phyloP scores from a whole-genome alignment of 2,797 vertebrate genomes.

The Crocodylus rhombifer region DNA sequence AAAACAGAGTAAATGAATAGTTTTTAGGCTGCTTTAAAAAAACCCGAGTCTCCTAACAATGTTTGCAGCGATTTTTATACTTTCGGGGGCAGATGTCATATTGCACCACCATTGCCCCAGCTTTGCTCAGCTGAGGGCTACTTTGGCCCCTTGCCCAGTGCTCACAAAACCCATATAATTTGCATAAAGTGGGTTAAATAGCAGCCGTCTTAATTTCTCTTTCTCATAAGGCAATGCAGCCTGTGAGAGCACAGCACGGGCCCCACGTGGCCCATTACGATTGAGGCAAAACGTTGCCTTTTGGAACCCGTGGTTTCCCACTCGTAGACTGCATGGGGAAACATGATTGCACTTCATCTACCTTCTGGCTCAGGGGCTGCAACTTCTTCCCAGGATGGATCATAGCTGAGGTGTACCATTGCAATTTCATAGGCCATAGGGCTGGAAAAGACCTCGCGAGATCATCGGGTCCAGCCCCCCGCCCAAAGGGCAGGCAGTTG shows the following conservation, averaged over 20 bases:
- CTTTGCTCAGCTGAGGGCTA: background rate
- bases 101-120: background rate
- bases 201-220: background rate
- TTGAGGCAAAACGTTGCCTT: background rate
- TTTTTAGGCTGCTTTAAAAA: constrained; percentile 60
- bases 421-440: background rate
- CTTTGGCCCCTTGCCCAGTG: background rate
- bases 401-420: background rate
- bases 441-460: too few species aligned
- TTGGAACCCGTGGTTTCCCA: background rate
- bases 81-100: background rate
- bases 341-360: background rate
- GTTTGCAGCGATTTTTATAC: background rate
- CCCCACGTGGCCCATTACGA: background rate
- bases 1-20: constrained; percentile 43
- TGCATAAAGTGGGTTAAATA: background rate
- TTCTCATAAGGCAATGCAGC: background rate
- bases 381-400: background rate
- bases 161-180: background rate
- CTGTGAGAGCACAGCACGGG: background rate
- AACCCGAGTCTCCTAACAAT: constrained; percentile 20
- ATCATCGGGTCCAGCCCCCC: too few species aligned
- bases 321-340: background rate
- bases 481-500: too few species aligned
- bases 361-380: constrained; percentile 14